Conservation (phyloP, 1,140 invertebrate species). For the Drosophila burlai region DNA sequence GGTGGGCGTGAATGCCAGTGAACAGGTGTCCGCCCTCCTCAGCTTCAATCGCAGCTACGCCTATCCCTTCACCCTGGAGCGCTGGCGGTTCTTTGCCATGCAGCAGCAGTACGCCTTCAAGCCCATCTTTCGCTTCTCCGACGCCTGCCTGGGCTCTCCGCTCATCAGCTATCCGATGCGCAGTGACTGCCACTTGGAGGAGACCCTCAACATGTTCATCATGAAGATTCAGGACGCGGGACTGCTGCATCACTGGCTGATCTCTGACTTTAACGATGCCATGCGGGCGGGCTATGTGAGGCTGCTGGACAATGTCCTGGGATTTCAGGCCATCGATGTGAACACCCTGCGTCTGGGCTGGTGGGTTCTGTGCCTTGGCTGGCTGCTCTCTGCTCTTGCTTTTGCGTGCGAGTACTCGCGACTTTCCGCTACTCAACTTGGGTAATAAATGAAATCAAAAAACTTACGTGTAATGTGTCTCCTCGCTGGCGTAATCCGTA, state of each 20-base stretch:
- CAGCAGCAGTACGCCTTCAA: conserved; percentile 72
- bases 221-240: conserved; percentile 64
- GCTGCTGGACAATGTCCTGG: conserved; percentile 55
- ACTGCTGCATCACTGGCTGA: conserved; percentile 58
- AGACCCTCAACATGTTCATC: conserved; percentile 60
- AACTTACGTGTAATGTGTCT: conserved; percentile 80
- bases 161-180: conserved; percentile 71
- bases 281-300: conserved; percentile 69
- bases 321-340: conserved; percentile 61
- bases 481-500: conserved; percentile 68
- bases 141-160: conserved; percentile 68
- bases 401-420: conserved; percentile 15
- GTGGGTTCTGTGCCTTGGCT: conserved; percentile 45
- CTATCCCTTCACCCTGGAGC: conserved; percentile 73
- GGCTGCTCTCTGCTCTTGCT: conserved; percentile 10
- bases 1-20: conserved; percentile 56
- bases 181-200: conserved; percentile 65
- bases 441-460: neutral
- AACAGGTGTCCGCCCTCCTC: conserved; percentile 64
- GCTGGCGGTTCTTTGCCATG: conserved; percentile 68
- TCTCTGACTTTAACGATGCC: conserved; percentile 76
- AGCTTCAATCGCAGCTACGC: conserved; percentile 66
- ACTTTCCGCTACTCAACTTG: neutral
- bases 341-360: conserved; percentile 62
- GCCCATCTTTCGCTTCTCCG: conserved; percentile 67